Evolutionary conservation across 2,797 vertebrate genomes (phyloP).

Genomic region (Passerculus sandwichensis): DNA sequence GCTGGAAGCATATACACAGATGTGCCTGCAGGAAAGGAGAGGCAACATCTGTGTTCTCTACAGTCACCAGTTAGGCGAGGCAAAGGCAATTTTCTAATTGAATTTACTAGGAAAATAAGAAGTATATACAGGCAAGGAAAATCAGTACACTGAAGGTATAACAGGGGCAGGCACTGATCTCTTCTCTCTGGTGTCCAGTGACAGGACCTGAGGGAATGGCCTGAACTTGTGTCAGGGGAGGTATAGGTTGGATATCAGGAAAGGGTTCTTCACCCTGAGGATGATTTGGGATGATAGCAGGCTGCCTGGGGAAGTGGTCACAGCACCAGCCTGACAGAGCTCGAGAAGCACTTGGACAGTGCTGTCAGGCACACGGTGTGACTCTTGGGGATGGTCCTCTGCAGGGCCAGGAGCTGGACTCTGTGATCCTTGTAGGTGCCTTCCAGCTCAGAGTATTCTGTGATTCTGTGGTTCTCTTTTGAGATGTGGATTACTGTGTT

Average conservation of each 20-base stretch:
- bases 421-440: fast-evolving
- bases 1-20: background rate
- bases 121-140: background rate
- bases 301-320: background rate
- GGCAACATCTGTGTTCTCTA: background rate
- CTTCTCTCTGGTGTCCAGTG: background rate
- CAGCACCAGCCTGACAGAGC: background rate
- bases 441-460: background rate
- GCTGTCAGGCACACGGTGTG: background rate
- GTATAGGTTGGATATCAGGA: background rate
- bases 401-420: background rate
- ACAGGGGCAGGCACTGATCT: too few relatives aligned
- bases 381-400: background rate
- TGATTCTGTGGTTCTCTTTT: background rate
- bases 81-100: background rate
- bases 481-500: background rate
- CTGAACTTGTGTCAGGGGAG: background rate
- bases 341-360: background rate
- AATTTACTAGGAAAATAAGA: background rate
- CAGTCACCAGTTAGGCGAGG: background rate
- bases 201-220: background rate
- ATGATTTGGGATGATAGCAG: too few relatives aligned
- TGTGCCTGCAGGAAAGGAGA: background rate
- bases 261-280: background rate
- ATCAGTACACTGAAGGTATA: background rate